Evolutionary conservation across 2,113 vertebrate species (phyloP).

Genomic region (Malaclemys terrapin): DNA sequence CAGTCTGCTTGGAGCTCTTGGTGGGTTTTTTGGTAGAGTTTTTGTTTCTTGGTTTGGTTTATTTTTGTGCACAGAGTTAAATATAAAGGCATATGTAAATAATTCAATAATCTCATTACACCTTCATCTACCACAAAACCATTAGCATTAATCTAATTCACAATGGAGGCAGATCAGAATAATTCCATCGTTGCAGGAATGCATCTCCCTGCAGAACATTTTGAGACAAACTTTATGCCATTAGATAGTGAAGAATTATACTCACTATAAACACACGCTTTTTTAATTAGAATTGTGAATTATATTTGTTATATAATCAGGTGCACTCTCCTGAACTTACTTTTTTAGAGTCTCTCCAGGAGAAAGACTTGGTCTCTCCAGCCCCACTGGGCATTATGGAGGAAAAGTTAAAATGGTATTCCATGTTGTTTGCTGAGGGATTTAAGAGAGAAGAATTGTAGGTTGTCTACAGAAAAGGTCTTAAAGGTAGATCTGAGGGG

Average conservation of each 20-base stretch:
- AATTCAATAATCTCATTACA: constrained; percentile 22
- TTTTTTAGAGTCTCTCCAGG: background rate
- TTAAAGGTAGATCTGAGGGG: background rate
- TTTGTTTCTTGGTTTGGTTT: background rate
- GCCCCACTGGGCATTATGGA: background rate
- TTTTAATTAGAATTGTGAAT: background rate
- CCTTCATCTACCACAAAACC: background rate
- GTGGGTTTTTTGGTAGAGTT: background rate
- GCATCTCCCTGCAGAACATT: background rate
- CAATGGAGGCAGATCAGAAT: background rate
- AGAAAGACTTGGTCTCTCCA: background rate
- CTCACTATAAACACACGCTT: background rate
- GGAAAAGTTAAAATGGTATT: background rate
- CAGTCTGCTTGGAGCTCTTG: background rate
- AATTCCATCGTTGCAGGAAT: background rate
- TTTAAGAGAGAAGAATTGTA: background rate
- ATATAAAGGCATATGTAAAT: constrained; percentile 12
- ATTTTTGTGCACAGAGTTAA: background rate
- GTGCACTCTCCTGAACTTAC: background rate
- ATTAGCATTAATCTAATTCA: background rate
- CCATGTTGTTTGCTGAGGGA: background rate
- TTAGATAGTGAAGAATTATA: background rate
- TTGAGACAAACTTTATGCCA: background rate
- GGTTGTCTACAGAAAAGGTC: background rate
- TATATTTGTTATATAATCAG: background rate